Evolutionary conservation across 37 sponge, comb jelly and placozoan genomes (phyloP).

Genomic region (Halichondria panicea): DNA sequence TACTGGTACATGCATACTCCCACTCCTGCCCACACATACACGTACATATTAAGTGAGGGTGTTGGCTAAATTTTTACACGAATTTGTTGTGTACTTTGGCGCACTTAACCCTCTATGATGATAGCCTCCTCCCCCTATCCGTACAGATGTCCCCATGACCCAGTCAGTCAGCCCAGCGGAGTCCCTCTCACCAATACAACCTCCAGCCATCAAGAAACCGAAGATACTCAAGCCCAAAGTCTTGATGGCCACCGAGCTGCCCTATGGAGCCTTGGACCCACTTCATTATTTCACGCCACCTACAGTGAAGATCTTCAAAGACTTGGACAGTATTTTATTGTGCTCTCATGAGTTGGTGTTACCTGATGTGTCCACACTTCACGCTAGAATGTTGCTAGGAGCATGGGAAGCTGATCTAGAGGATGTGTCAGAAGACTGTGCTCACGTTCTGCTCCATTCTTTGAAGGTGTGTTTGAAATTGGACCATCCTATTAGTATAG

Average conservation of each 20-base stretch:
- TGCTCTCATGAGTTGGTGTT: conserved; percentile 67
- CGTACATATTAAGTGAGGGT: too few species aligned
- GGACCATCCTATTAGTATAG: too few species aligned
- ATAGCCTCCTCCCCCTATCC: too few species aligned
- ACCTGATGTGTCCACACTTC: conserved; percentile 69
- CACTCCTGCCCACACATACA: too few species aligned
- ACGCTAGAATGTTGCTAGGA: conserved; percentile 69
- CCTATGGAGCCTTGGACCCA: conserved; percentile 44
- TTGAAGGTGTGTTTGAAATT: conserved; percentile 52
- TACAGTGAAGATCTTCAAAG: conserved; percentile 16
- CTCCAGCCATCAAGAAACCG: conserved; percentile 17
- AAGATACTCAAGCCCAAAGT: neutral
- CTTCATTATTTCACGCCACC: conserved; percentile 22
- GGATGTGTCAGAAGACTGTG: conserved; percentile 59
- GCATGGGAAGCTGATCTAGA: conserved; percentile 87
- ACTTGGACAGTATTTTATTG: conserved; percentile 57
- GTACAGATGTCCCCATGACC: too few species aligned
- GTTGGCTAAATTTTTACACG: too few species aligned
- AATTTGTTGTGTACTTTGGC: too few species aligned
- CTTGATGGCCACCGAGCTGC: conserved; percentile 12
- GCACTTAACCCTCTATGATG: too few species aligned
- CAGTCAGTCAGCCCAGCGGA: too few species aligned
- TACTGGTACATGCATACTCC: too few species aligned
- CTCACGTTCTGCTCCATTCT: conserved; percentile 52
- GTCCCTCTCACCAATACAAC: too few species aligned